Evolutionary conservation across 2,888 invertebrate species (phyloP), one percentile per base, ranked within the genome.

Genomic region (Sphinx pinastri): DNA sequence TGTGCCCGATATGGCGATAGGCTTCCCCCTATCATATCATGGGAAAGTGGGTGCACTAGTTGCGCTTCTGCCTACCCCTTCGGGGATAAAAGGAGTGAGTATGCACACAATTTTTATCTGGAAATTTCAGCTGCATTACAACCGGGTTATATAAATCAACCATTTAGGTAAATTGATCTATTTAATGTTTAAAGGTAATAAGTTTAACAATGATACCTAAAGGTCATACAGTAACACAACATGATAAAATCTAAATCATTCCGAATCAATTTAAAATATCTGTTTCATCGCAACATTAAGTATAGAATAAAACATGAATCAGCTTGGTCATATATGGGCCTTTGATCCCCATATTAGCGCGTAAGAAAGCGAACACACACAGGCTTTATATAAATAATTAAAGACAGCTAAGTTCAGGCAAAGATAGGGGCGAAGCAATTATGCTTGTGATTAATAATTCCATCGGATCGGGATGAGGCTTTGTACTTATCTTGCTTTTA

Each of bases 401-500:
- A 82, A 72, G 71, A 55, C 71, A 73, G 60, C 73, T 77, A 78
- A 81, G 78, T 77, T 78, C 71, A 75, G 68, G 71, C 60, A 73
- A 78, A 81, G 77, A 80, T 78, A 81, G 79, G 77, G 75, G 75
- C 75, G 71, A 72, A 69, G 66, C 77, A 80, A 81, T 83, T 83
- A 81, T 79, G 78, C 75, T 73, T 57, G 74, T 72, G 73, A 82
- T 83, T 79, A 83, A 83, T 83, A 83, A 83, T 83, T 83, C 80
- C 71, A 71, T 71, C 74, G 74, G 78, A 79, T 81, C 75, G 72
- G 67, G 75, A 76, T 74, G 73, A 72, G 75, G 71, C 70, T 68
- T 68, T 70, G 70, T 67, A 67, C 58, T 71, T 75, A 76, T 77
- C 70, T 76, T 8, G 70, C 55, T 69, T 76, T 76, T 74, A 78